phyloP scores from a whole-genome alignment of 2,113 vertebrate genomes.

The Eulemur macaco region DNA sequence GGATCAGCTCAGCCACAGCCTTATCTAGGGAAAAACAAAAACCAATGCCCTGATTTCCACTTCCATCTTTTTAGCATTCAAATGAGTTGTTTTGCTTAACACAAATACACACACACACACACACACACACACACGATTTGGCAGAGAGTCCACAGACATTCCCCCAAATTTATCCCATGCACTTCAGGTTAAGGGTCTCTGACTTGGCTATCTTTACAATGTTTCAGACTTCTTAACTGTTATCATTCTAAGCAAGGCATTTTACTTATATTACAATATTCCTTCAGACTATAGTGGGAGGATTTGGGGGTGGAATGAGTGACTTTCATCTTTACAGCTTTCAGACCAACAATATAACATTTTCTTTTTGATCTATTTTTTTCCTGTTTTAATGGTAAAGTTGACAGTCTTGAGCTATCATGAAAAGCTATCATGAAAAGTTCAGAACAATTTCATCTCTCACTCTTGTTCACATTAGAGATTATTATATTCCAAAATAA shows the following conservation, averaged over 20 bases:
- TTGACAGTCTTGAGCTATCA: constrained; percentile 25
- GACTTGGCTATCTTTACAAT: background rate
- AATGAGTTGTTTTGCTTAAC: background rate
- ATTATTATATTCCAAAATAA: constrained; percentile 43
- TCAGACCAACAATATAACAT: constrained; percentile 4
- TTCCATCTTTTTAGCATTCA: background rate
- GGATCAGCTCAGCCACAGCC: background rate
- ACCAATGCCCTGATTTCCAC: background rate
- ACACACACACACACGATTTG: background rate
- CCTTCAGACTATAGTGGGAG: background rate
- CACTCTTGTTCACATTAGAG: constrained; percentile 27
- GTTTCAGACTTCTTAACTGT: constrained; percentile 14
- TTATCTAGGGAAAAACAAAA: background rate
- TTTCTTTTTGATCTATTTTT: constrained; percentile 46
- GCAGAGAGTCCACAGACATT: background rate
- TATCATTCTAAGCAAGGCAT: constrained; percentile 11
- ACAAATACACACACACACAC: background rate
- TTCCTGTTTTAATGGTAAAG: constrained; percentile 11
- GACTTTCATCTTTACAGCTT: constrained; percentile 33
- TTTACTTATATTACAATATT: background rate
- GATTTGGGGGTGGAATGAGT: background rate
- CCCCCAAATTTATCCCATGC: background rate
- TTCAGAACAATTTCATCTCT: constrained; percentile 30
- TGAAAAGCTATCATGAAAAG: constrained; percentile 49
- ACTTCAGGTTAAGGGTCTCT: background rate